Evolutionary conservation across 2,113 vertebrate genomes (phyloP), one percentile per base, ranked within the genome.

Genomic region (Stigmatopora argus): DNA sequence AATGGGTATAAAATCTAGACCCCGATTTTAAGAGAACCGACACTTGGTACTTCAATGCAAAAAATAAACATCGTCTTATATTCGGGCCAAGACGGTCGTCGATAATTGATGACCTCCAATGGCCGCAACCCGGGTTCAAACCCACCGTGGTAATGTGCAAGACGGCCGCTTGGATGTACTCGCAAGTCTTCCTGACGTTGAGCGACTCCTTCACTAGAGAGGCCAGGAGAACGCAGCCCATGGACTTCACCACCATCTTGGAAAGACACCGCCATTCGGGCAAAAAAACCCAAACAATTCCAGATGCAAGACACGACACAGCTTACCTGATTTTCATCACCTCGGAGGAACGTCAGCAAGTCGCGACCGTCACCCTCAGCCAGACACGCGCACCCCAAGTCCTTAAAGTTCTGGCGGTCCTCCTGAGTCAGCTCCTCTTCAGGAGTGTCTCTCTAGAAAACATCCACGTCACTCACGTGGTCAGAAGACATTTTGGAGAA

Each of bases 261-360:
- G 57, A 46, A 72, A 14, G 55, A 45, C 1, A 10, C 44, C 11
- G 17, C 19, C 48, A 7, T 31, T 8, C 6, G 1, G 34, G n/a
- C 7, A 41, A 5, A 10, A 41, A 41, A 41, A 41, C 9, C 26
- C 26, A 31, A 41, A 13, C 3, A 15, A 17, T 48, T 13, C 46
- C 46, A 17, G 14, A 48, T 23, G 53, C 3, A 19, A 26, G 47
- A 58, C 5, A 10, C 34, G 26, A 45, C 21, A 19, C n/a, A 44
- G 17, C 56, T 45, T 83, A 96, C 97, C 92, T 92, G 91, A 83
- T 98, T 98, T 76, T 92, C 92, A 67, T 93, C 91, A 79, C 96
- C 91, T 78, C 93, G 85, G 67, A 95, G 86, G 77, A 96, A 89
- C 78, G 90, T 87, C 64, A 95, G 79, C 35, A 98, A 88, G 63